These are phyloP conservation scores for Crocodylus rhombifer DNA, from an alignment of 2,797 vertebrate species.

Conservation along the genomic window DNA sequence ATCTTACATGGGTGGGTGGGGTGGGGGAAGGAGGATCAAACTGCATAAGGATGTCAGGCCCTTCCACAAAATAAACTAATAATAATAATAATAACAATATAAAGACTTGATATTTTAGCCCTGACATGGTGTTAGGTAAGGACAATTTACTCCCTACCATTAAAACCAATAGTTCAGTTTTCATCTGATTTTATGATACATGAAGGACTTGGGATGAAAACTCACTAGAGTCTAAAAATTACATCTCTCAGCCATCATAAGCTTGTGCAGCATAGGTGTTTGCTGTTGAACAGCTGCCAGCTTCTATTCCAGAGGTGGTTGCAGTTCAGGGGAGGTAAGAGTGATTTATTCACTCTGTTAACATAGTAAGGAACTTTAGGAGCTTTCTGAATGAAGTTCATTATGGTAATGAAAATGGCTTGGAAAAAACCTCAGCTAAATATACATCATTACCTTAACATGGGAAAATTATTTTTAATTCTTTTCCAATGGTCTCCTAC, in stretches of 20 bases:
- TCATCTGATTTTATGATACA: background rate
- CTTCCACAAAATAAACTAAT: background rate
- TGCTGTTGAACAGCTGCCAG: background rate
- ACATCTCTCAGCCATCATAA: background rate
- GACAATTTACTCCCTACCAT: constrained; percentile 7
- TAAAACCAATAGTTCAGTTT: background rate
- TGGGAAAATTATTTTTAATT: background rate
- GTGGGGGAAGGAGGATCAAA: background rate
- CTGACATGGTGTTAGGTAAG: background rate
- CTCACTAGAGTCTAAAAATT: background rate
- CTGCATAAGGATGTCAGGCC: background rate
- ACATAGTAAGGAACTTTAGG: background rate
- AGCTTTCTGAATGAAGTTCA: background rate
- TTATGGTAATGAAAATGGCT: rapidly evolving
- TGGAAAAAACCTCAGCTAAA: constrained; percentile 1
- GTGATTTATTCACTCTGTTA: background rate
- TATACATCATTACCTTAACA: rapidly evolving
- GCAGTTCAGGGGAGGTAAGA: background rate
- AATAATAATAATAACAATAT: constrained; percentile 10
- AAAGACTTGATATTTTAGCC: background rate
- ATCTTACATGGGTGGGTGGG: background rate
- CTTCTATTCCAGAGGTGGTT: background rate
- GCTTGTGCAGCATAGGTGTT: background rate
- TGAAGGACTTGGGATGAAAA: background rate
- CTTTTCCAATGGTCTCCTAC: background rate